Percentiles rank a stretch among this genome's conserved stretches.
phyloP scores from a whole-genome alignment of 2,113 vertebrate genomes.

The Herpailurus yagouaroundi region DNA sequence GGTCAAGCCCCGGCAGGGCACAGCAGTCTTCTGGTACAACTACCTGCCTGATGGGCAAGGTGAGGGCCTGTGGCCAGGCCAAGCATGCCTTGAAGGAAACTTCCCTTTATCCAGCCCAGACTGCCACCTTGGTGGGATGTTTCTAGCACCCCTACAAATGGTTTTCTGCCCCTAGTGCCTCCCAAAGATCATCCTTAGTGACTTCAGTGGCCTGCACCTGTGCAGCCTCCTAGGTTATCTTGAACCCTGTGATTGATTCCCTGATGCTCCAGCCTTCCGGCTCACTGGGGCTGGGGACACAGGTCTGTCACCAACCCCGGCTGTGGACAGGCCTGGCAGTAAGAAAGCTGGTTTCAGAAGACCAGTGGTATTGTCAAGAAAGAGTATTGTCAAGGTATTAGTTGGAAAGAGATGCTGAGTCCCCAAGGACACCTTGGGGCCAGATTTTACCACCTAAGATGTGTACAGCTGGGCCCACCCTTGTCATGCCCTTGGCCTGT shows the following conservation, averaged over 20 bases:
- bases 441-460: background rate
- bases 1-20: slow-evolving; percentile 92
- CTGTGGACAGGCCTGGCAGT: background rate
- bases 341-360: background rate
- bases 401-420: background rate
- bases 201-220: background rate
- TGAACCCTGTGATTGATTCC: background rate
- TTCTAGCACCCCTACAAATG: background rate
- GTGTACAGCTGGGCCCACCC: background rate
- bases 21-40: slow-evolving; percentile 98
- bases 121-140: background rate
- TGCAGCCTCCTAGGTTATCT: background rate
- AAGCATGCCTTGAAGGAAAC: background rate
- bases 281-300: background rate
- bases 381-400: background rate
- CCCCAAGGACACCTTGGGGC: background rate
- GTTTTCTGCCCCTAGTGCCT: background rate
- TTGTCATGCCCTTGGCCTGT: background rate
- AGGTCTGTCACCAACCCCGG: background rate
- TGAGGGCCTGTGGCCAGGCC: slow-evolving; percentile 71
- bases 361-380: background rate
- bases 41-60: slow-evolving; percentile 97
- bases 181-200: background rate
- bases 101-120: background rate
- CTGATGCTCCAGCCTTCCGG: background rate